Percentiles rank a stretch among this genome's conserved stretches.
These are phyloP conservation scores for Ectemnius lituratus DNA, from an alignment of 2,888 invertebrate species.

Conservation along the genomic window DNA sequence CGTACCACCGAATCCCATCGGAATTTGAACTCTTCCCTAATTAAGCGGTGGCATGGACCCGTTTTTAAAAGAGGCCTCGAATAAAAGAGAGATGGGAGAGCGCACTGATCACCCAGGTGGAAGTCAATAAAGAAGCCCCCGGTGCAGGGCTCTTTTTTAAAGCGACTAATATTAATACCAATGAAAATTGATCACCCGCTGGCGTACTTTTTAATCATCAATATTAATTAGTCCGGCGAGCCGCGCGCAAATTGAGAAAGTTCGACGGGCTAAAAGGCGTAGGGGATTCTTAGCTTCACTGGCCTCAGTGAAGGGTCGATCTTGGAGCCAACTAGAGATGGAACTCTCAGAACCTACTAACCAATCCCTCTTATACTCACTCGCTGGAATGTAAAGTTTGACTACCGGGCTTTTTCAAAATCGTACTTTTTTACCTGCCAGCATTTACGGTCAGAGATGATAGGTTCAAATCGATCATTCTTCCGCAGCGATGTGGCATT, in stretches of 20 bases:
- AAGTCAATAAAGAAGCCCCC: conserved; percentile 4
- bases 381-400: too few relatives aligned
- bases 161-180: conserved; percentile 56
- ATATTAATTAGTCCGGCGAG: conserved; percentile 68
- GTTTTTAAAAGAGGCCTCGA: conserved; percentile 15
- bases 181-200: conserved; percentile 69
- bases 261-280: conserved; percentile 26
- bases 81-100: conserved; percentile 7
- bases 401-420: too few relatives aligned
- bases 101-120: not conserved
- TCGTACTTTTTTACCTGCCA: conserved; percentile 5
- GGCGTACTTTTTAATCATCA: conserved; percentile 68
- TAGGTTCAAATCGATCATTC: too few relatives aligned
- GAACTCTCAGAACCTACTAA: too few relatives aligned
- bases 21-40: conserved; percentile 40
- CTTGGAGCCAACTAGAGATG: too few relatives aligned
- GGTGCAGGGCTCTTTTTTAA: conserved; percentile 26
- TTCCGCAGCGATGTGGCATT: too few relatives aligned
- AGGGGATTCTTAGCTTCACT: conserved; percentile 3
- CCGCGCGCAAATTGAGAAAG: conserved; percentile 65
- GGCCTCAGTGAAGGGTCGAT: too few relatives aligned
- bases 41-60: conserved; percentile 21
- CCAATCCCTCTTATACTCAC: too few relatives aligned
- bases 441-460: too few relatives aligned
- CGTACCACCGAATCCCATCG: conserved; percentile 14